phyloP scores from a whole-genome alignment of 2,797 vertebrate species.

The Chromobotia macracanthus region DNA sequence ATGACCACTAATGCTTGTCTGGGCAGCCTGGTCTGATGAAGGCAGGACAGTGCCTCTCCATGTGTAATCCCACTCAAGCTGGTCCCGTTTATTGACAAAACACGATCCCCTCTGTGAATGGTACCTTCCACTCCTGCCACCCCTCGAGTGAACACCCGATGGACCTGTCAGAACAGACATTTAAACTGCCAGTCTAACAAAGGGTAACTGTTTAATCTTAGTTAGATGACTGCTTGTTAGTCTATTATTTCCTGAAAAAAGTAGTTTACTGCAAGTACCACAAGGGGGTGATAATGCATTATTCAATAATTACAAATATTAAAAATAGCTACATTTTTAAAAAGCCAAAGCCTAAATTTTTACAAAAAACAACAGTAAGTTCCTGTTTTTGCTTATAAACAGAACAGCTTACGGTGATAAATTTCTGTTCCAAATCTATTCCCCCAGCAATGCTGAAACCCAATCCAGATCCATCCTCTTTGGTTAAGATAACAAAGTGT shows the following conservation, averaged over 20 bases:
- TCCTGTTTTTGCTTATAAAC: background rate
- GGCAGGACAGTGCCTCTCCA: slow-evolving; percentile 82
- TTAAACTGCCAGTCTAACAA: background rate
- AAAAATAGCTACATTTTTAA: background rate
- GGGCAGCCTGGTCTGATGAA: slow-evolving; percentile 86
- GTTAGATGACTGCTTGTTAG: background rate
- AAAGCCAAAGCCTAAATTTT: background rate
- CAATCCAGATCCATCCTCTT: slow-evolving; percentile 89
- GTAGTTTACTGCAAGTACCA: slow-evolving; percentile 31
- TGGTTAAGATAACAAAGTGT: slow-evolving; percentile 85
- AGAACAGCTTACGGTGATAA: slow-evolving; percentile 80
- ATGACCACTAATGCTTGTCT: slow-evolving; percentile 82
- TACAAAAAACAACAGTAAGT: background rate
- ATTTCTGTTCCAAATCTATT: slow-evolving; percentile 85
- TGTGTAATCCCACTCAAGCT: slow-evolving; percentile 80
- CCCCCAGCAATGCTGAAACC: slow-evolving; percentile 93
- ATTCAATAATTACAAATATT: background rate
- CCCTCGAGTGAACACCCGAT: slow-evolving; percentile 90
- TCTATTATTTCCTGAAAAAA: background rate
- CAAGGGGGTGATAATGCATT: slow-evolving; percentile 33
- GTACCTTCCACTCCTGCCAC: slow-evolving; percentile 85
- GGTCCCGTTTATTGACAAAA: slow-evolving; percentile 87
- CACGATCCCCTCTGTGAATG: slow-evolving; percentile 82
- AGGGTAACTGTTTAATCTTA: background rate
- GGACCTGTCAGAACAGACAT: slow-evolving; percentile 78